These are phyloP conservation scores for Uropetala carovei DNA, from an alignment of 2,888 invertebrate species.

Conservation along the genomic window DNA sequence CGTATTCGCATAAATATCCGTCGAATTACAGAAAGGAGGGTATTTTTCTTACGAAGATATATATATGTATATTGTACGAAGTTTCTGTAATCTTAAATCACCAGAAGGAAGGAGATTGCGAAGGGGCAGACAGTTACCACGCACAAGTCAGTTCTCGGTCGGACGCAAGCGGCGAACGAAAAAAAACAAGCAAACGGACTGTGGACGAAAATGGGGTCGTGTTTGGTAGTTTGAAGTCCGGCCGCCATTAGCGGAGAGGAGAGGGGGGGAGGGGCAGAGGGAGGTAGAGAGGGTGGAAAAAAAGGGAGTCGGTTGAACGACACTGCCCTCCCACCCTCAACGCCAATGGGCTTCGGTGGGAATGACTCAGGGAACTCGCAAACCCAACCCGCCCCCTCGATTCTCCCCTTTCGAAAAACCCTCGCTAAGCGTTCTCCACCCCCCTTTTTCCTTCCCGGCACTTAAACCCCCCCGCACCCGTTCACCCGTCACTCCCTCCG, in stretches of 20 bases:
- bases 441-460: not conserved
- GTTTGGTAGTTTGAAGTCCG: slow-evolving; percentile 18
- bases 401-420: not conserved
- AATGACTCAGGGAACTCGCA: slow-evolving; percentile 50
- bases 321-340: slow-evolving; percentile 22
- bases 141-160: not conserved
- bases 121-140: not conserved
- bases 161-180: not conserved
- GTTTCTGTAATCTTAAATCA: not conserved
- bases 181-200: slow-evolving; percentile 1
- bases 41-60: no score
- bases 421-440: slow-evolving; percentile 50
- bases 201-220: slow-evolving; percentile 27
- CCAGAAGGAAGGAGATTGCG: not conserved
- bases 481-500: not conserved
- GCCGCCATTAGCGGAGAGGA: slow-evolving; percentile 39
- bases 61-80: no score
- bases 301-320: not conserved
- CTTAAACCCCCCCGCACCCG: slow-evolving; percentile 25
- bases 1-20: no score
- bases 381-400: slow-evolving; percentile 9
- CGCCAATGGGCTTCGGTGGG: slow-evolving; percentile 21
- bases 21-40: no score
- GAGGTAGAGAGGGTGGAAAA: not conserved
- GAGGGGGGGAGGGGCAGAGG: not conserved